Evolutionary conservation across 2,797 vertebrate species (phyloP).

Genomic region (Cirrhinus molitorella): DNA sequence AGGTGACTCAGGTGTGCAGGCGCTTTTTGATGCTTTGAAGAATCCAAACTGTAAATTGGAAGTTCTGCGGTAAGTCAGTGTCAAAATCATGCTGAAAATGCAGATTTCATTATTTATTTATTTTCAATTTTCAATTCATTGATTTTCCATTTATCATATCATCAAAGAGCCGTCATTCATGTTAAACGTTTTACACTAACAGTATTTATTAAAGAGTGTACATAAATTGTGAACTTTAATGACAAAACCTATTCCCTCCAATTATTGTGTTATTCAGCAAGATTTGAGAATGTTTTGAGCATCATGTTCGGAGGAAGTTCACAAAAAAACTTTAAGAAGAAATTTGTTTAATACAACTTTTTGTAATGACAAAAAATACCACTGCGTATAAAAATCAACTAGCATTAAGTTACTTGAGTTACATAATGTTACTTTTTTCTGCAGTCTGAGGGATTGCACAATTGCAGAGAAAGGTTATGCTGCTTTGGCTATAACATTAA

Average conservation of each 20-base stretch:
- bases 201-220: background rate
- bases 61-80: constrained; percentile 21
- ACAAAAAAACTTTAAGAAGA: background rate
- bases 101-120: background rate
- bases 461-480: background rate
- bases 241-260: background rate
- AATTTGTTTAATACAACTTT: background rate
- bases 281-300: background rate
- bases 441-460: constrained; percentile 14
- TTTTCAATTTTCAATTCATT: background rate
- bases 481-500: constrained; percentile 5
- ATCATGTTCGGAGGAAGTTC: background rate
- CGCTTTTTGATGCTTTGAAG: background rate
- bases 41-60: constrained; percentile 4
- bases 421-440: background rate
- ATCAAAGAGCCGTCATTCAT: background rate
- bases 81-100: background rate
- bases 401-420: too few relatives aligned
- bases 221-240: background rate
- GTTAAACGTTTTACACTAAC: background rate
- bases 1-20: background rate
- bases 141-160: background rate
- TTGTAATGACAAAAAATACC: background rate
- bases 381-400: background rate
- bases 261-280: background rate